Conservation (phyloP, 2,113 vertebrate species). For the Probosciger aterrimus region DNA sequence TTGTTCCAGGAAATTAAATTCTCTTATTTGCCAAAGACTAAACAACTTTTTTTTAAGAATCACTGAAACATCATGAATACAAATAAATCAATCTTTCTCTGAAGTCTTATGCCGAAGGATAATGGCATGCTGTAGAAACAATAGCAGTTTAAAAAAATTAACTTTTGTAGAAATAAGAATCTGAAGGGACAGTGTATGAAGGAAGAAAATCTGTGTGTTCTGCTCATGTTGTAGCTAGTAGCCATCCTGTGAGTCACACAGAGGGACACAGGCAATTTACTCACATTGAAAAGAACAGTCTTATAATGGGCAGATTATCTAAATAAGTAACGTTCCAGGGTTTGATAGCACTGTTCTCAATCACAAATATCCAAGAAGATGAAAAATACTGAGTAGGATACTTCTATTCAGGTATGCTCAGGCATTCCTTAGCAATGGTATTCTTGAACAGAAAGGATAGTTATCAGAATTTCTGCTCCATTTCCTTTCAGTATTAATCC, state of each 20-base stretch:
- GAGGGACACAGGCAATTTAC: not conserved
- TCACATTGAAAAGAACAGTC: not conserved
- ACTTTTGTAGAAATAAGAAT: not conserved
- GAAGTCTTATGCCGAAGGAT: not conserved
- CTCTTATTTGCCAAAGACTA: not conserved
- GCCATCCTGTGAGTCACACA: not conserved
- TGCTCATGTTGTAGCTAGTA: not conserved
- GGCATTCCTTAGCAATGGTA: not conserved
- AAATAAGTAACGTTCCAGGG: not conserved
- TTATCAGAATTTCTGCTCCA: not conserved
- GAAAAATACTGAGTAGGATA: not conserved
- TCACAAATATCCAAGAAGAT: not conserved
- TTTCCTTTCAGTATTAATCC: not conserved
- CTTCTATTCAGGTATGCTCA: not conserved
- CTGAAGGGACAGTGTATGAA: not conserved
- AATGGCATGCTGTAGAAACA: not conserved
- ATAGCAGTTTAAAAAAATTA: not conserved
- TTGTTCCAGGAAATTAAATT: not conserved
- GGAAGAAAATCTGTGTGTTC: not conserved
- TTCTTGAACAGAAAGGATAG: not conserved
- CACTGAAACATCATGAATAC: not conserved
- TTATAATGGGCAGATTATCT: not conserved
- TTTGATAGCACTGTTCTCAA: not conserved
- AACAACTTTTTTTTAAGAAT: not conserved
- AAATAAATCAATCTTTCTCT: not conserved